Conservation (phyloP, 1,140 invertebrate species). For the Chelonus insularis region DNA sequence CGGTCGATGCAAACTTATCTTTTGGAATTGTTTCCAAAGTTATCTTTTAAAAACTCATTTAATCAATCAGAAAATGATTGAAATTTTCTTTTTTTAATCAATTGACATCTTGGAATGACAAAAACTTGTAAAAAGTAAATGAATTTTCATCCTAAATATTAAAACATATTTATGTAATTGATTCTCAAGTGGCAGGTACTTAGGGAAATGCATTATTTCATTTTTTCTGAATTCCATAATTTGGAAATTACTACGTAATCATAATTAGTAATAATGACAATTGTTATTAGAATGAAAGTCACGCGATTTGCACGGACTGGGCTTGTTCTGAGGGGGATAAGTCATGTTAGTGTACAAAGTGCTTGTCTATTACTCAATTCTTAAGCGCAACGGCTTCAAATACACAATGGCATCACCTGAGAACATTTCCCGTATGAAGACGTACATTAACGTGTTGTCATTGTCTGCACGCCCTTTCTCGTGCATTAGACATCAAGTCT, state of each 20-base stretch:
- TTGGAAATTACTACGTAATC: neutral
- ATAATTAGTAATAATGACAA: neutral
- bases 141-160: too few relatives aligned
- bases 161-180: too few relatives aligned
- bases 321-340: slow-evolving; percentile 1
- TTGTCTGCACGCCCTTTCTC: slow-evolving; percentile 39
- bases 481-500: slow-evolving; percentile 33
- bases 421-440: slow-evolving; percentile 53
- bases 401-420: slow-evolving; percentile 53
- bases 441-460: slow-evolving; percentile 33
- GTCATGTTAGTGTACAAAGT: slow-evolving; percentile 15
- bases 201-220: too few relatives aligned
- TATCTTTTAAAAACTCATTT: too few relatives aligned
- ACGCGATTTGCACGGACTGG: slow-evolving; percentile 33
- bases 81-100: too few relatives aligned
- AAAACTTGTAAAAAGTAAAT: too few relatives aligned
- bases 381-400: slow-evolving; percentile 31
- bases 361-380: slow-evolving; percentile 30
- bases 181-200: too few relatives aligned
- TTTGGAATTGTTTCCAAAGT: too few relatives aligned
- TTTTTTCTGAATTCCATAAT: too few relatives aligned
- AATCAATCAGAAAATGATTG: too few relatives aligned
- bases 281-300: slow-evolving; percentile 19
- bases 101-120: too few relatives aligned
- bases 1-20: too few relatives aligned